Conservation (phyloP, 2,888 invertebrate genomes). For the Diabrotica balteata region DNA sequence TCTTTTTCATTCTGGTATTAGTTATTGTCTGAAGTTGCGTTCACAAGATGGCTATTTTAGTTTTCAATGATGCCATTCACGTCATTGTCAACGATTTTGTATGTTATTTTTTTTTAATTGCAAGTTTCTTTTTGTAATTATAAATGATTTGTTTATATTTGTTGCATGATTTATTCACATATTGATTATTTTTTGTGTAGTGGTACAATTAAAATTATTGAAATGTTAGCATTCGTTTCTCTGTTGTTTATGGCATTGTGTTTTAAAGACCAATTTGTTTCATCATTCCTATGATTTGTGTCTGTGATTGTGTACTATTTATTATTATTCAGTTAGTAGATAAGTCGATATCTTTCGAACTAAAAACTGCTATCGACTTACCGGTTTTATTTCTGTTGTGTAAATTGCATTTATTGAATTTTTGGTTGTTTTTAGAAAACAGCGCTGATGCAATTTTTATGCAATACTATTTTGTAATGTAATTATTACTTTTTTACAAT, state of each 20-base stretch:
- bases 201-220: neutral
- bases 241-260: too few species aligned
- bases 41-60: too few species aligned
- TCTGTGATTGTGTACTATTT: conserved; percentile 41
- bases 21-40: too few species aligned
- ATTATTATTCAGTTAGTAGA: conserved; percentile 23
- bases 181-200: neutral
- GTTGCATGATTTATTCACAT: too few species aligned
- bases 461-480: conserved; percentile 35
- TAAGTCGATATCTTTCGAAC: conserved; percentile 8
- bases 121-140: too few species aligned
- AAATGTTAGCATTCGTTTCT: too few species aligned
- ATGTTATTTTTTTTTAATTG: too few species aligned
- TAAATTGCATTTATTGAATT: conserved; percentile 32
- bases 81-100: too few species aligned
- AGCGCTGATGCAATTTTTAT: conserved; percentile 30
- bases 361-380: conserved; percentile 40
- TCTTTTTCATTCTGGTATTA: too few species aligned
- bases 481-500: conserved; percentile 41
- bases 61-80: too few species aligned
- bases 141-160: too few species aligned
- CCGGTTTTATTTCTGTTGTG: conserved; percentile 28
- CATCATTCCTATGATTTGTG: conserved; percentile 32
- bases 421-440: conserved; percentile 31
- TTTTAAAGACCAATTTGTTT: conserved; percentile 20